A percentile compares a stretch with the other conserved stretches of the same genome.
phyloP scores from a whole-genome alignment of 2,113 vertebrate genomes.

The Rhizomys pruinosus region DNA sequence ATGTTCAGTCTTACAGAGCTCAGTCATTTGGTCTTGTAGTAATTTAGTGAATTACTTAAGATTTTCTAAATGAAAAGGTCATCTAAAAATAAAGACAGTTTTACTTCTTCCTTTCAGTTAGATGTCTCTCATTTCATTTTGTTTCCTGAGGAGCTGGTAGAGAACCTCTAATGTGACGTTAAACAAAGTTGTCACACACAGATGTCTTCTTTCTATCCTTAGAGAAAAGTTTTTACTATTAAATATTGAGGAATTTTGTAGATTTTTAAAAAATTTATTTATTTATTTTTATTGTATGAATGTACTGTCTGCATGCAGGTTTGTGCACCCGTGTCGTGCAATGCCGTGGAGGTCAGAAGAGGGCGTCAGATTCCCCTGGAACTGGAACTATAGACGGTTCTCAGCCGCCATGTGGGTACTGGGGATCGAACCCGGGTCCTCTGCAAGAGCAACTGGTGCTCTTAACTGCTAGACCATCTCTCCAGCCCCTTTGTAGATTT shows the following conservation, averaged over 20 bases:
- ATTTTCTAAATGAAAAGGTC: conserved; percentile 17
- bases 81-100: background rate
- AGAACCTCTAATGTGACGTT: background rate
- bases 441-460: no score
- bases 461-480: no score
- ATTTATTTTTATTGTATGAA: no score
- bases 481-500: no score
- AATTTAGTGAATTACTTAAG: background rate
- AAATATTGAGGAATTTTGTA: background rate
- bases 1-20: background rate
- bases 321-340: no score
- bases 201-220: background rate
- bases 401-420: no score
- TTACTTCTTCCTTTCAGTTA: background rate
- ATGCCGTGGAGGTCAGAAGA: no score
- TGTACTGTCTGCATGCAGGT: no score
- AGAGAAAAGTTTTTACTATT: background rate
- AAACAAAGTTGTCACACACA: background rate
- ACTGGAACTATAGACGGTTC: no score
- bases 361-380: no score
- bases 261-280: no score
- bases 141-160: background rate
- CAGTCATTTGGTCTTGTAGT: background rate
- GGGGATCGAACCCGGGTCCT: no score
- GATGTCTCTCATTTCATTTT: background rate